Conservation (phyloP, 1,140 invertebrate species). For the Calliopsis andreniformis region DNA sequence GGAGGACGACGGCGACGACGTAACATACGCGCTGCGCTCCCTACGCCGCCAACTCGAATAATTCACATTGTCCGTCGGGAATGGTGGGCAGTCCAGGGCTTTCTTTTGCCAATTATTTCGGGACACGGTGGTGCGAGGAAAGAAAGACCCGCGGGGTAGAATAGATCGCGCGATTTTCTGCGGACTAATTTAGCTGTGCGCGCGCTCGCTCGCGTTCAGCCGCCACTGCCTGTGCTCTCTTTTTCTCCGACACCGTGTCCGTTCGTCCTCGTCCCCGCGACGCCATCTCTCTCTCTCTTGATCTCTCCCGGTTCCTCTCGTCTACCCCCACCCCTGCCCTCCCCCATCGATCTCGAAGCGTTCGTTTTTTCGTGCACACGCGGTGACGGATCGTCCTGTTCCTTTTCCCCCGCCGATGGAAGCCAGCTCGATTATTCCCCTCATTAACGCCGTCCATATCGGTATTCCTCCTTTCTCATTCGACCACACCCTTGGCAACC, state of each 20-base stretch:
- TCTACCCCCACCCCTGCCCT: background rate
- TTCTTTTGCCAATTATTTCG: conserved; percentile 82
- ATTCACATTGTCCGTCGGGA: conserved; percentile 82
- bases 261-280: background rate
- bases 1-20: conserved; percentile 57
- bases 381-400: conserved; percentile 24
- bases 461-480: conserved; percentile 30
- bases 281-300: background rate
- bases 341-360: background rate
- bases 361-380: conserved; percentile 13
- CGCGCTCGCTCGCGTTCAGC: conserved; percentile 31
- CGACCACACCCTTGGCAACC: conserved; percentile 29
- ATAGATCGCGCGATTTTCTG: conserved; percentile 80
- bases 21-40: conserved; percentile 64
- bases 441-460: conserved; percentile 56
- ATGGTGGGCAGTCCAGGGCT: conserved; percentile 74
- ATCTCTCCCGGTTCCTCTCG: background rate
- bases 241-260: conserved; percentile 20
- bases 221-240: conserved; percentile 22
- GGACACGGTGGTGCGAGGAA: conserved; percentile 76
- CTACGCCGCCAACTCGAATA: conserved; percentile 80
- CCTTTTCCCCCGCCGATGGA: conserved; percentile 10
- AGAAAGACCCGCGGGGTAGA: conserved; percentile 76
- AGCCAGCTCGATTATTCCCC: conserved; percentile 53
- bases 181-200: conserved; percentile 77